phyloP scores from a whole-genome alignment of 2,113 vertebrate species.

The Otolemur garnettii region DNA sequence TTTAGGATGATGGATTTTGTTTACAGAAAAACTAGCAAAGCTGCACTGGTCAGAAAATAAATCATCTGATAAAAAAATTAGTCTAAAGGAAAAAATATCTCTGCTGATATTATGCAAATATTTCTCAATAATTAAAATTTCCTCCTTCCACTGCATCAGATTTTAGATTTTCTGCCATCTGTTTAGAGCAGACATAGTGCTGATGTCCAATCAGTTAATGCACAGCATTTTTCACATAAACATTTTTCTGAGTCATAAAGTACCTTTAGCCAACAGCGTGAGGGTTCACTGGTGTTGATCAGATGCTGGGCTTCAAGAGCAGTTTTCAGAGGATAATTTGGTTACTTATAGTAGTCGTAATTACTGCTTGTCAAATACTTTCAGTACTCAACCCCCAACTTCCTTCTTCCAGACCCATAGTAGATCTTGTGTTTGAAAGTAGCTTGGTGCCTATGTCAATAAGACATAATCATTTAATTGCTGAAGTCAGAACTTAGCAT shows the following conservation, averaged over 20 bases:
- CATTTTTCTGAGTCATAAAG: not conserved
- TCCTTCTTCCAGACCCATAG: not conserved
- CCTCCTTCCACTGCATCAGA: not conserved
- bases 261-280: not conserved
- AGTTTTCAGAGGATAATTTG: not conserved
- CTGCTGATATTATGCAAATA: conserved; percentile 33
- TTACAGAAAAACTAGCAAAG: conserved; percentile 59
- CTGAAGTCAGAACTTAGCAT: not conserved
- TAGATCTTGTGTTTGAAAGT: not conserved
- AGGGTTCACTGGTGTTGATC: not conserved
- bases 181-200: not conserved
- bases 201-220: not conserved
- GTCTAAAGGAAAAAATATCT: conserved; percentile 69
- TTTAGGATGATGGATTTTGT: conserved; percentile 62
- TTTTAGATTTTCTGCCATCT: not conserved
- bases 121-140: conserved; percentile 21
- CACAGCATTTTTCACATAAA: not conserved
- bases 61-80: conserved; percentile 34
- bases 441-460: not conserved
- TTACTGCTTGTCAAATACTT: not conserved
- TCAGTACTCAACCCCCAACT: not conserved
- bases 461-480: not conserved
- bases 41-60: conserved; percentile 56
- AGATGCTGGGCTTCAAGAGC: not conserved
- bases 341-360: not conserved